Base-by-base conservation (phyloP, 2,888 invertebrate genomes). In the Euplagia quadripunctaria region DNA sequence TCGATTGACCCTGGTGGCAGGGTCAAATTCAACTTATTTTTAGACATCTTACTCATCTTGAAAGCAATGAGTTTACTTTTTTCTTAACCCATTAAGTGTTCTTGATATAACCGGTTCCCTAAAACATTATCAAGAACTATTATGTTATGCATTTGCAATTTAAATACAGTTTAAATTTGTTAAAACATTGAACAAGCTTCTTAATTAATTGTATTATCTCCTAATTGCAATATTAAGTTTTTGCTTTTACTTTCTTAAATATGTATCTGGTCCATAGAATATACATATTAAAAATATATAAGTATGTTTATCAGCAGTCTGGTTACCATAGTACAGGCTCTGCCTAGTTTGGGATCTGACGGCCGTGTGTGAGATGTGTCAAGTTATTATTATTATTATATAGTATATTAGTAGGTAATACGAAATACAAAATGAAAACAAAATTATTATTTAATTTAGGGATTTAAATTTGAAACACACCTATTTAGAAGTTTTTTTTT, bases 21-120 rank as follows among this genome's bases (percentile, higher is more conserved):
- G 90, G 98, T 98, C 94, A 99, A 95, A 92, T 98, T 98, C 88
- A 98, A 96, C 96, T 98, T 99, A 94, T 99, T 99, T 94, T 98
- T 98, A 87, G 98, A 98, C 98, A 98, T 98, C 94, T 96, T 97
- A 91, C 94, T 96, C 96, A 96, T 96, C 85, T 89, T 94, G 84
- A 85, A 73, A 68, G 76, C 75, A 68, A 74, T 72, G 80, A 58
- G 70, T 77, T 78, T 81, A 73, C 70, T 71, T 68, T 51, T 43
- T 14, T 55, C 72, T 80, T 88, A 87, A 85, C 87, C 89, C 89
- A 87, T 88, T 77, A 86, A 89, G 85, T 77, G 51, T 79, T 69
- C 83, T 84, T 82, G 70, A 67, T 12, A 61, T 73, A 65, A 42
- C 73, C 69, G 9, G 46, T 52, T 55, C 46, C 41, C 71, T 74